A percentile compares a stretch with the other conserved stretches of the same genome.
Evolutionary conservation across 2,888 invertebrate species (phyloP).

Genomic region (Loripinus fragilis): DNA sequence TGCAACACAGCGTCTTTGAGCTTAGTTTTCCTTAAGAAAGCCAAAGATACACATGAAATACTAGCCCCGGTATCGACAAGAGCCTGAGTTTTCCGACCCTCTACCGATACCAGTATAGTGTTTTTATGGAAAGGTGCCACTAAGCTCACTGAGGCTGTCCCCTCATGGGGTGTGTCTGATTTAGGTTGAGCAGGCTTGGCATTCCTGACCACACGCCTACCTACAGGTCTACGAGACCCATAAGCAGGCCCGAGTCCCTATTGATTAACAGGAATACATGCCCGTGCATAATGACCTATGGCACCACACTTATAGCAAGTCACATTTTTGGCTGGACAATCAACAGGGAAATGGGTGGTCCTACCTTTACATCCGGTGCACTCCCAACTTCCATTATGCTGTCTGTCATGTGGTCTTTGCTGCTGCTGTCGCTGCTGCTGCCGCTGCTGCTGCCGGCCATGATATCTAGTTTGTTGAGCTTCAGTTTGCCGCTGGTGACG

Average conservation of each 20-base stretch:
- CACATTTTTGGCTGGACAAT: too few species aligned
- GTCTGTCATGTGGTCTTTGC: background rate
- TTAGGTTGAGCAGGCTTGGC: background rate
- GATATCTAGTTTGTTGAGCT: too few species aligned
- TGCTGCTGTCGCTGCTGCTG: background rate
- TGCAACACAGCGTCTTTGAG: background rate
- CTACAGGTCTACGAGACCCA: background rate
- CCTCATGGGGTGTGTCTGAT: background rate
- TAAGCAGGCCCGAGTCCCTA: too few species aligned
- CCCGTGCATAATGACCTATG: background rate
- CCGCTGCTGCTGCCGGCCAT: background rate
- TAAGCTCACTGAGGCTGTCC: background rate
- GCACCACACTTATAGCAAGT: too few species aligned
- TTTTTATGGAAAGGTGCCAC: conserved; percentile 28
- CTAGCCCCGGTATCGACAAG: conserved; percentile 29
- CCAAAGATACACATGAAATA: conserved; percentile 19
- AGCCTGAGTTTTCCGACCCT: background rate
- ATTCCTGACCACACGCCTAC: background rate
- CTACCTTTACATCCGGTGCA: too few species aligned
- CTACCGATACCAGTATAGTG: conserved; percentile 10
- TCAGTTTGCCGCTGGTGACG: too few species aligned
- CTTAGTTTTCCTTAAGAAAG: background rate
- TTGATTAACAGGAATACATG: background rate
- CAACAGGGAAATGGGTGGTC: too few species aligned
- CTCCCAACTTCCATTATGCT: too few species aligned